Evolutionary conservation across 2,797 vertebrate genomes (phyloP), one percentile per base, ranked within the genome.

Genomic region (Harpagifer antarcticus): DNA sequence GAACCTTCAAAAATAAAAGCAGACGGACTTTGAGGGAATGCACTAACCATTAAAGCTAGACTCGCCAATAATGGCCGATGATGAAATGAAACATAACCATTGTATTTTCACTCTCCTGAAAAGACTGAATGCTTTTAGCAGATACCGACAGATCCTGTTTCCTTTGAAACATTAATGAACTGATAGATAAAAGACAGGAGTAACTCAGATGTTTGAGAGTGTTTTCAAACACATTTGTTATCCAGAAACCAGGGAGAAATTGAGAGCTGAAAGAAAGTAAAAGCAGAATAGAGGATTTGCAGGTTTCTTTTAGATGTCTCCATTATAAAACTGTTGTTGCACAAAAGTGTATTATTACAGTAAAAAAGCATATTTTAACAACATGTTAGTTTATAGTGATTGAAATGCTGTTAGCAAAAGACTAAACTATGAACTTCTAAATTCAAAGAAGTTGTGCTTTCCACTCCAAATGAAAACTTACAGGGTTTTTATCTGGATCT

Each of bases 111-210:
- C 20, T n/a, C 19, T 50, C 48, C 42, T 63, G 7, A 47, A 27
- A 68, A 20, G 53, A n/a, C 47, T 1, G 8, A 13, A 42, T 53
- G 62, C 65, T 78, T 68, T 65, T 7, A 64, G 50, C 27, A 20
- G 45, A 27, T 56, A 15, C 0, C 9, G 4, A 50, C 31, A 44
- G n/a, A 40, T 31, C n/a, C 19, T 42, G 49, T 44, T 14, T 19
- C 19, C 61, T 70, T 62, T 75, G 61, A 76, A 67, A 61, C 72
- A 8, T 27, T 78, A 67, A 61, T 17, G 58, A 78, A 43, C 43
- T 17, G 44, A 57, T 56, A 31, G 23, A 58, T 5, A 45, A 67
- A 66, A 54, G 40, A 43, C 10, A 17, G 40, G 59, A 42, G 43
- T 16, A 23, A 6, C 57, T 50, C 61, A 54, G 19, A 40, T 45